Percentiles rank a stretch among this genome's conserved stretches.
Conservation (phyloP, 2,113 vertebrate species). For the Mastomys natalensis region DNA sequence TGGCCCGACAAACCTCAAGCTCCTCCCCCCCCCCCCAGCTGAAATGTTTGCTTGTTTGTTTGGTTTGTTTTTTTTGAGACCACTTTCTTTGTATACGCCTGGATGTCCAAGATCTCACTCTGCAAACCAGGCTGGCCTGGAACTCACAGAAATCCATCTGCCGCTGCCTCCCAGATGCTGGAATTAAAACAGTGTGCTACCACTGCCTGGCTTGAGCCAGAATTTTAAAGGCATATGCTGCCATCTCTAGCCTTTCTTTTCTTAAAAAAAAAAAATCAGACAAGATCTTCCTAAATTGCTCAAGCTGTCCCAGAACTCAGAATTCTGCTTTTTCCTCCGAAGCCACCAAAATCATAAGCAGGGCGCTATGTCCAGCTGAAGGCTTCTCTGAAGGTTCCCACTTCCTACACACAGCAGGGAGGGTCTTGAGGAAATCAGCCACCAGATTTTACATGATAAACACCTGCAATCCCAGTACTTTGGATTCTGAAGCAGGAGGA, state of each 20-base stretch:
- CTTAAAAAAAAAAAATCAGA: background rate
- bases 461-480: background rate
- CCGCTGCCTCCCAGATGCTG: background rate
- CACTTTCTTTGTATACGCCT: background rate
- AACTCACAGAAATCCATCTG: background rate
- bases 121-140: background rate
- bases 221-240: background rate
- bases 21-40: too few species aligned
- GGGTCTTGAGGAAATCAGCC: too few species aligned
- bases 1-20: too few species aligned
- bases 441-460: too few species aligned
- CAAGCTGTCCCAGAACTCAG: background rate
- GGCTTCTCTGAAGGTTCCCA: background rate
- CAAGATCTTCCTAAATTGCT: background rate
- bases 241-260: background rate
- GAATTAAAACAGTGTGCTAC: background rate
- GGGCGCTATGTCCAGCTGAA: background rate
- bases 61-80: background rate
- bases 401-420: too few species aligned
- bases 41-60: background rate
- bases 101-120: background rate
- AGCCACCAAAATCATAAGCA: background rate
- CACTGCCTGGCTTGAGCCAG: background rate
- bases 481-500: background rate
- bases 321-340: background rate